A percentile compares a stretch with the other conserved stretches of the same genome.
Conservation (phyloP, 2,797 vertebrate genomes). For the Gouania willdenowi region DNA sequence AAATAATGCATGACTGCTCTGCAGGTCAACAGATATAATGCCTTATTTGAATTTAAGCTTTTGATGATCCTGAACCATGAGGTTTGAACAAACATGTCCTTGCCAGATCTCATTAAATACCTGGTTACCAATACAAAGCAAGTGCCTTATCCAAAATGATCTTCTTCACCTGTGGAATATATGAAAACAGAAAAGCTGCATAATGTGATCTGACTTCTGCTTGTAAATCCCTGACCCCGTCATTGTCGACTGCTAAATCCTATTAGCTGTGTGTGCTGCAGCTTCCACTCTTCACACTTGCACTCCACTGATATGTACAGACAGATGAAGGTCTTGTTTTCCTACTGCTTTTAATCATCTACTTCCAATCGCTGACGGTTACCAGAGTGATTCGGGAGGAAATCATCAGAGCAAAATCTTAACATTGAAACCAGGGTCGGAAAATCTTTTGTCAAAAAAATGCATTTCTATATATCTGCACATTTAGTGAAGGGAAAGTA, state of each 20-base stretch:
- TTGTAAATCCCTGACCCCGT: slow-evolving; percentile 17
- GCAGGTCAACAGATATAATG: neutral
- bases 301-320: no score
- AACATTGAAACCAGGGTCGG: no score
- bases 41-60: slow-evolving; percentile 1
- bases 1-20: no score
- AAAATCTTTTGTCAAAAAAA: no score
- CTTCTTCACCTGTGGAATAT: slow-evolving; percentile 12
- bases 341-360: no score
- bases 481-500: no score
- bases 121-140: slow-evolving; percentile 17
- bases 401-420: no score
- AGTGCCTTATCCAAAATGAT: slow-evolving; percentile 10
- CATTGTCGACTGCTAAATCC: slow-evolving; percentile 3
- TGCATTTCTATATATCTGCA: no score
- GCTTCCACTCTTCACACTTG: neutral
- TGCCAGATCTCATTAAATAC: slow-evolving; percentile 25
- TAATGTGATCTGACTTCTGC: slow-evolving; percentile 8
- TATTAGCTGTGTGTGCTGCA: neutral
- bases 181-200: slow-evolving; percentile 7
- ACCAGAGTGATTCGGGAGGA: no score
- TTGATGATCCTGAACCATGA: slow-evolving; percentile 6
- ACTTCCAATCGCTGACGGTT: no score
- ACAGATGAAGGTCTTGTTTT: no score
- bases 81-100: no score